Base-by-base conservation (phyloP, 2,113 vertebrate genomes). In the Petrocephalus zakoni region DNA sequence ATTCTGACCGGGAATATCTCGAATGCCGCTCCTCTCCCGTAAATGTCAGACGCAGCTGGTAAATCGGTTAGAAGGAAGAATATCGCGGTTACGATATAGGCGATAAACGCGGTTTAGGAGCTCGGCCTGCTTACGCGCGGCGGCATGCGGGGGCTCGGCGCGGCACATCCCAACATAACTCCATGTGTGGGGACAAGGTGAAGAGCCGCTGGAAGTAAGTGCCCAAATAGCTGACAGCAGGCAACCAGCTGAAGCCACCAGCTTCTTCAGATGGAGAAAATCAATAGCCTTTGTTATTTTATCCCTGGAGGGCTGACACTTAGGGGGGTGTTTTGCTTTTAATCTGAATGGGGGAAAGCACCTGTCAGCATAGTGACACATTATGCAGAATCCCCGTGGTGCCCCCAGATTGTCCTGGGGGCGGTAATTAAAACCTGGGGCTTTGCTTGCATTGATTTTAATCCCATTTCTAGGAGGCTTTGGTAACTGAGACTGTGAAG, bases 351-450 rank as follows among this genome's bases (percentile, higher is more conserved):
- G 88, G 87, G 89, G 61, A 89, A 89, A 89, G 88, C 89, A 90
- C 90, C 90, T 91, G 91, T 90, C 91, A 90, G 88, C 90, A 89
- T 89, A 84, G 83, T 88, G 90, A 88, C 87, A 88, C 58, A 88
- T 89, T 88, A 86, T 89, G 84, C 61, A 52, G 87, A 51, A 89
- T 88, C 86, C 89, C 87, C 55, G 42, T 68, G 89, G 90, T 87
- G 85, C n/a, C 83, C 64, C 87, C 64, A 85, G 81, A 64, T 90
- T 90, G 64, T 89, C 88, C 84, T 47, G 78, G 87, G 85, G 85
- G 75, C n/a, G 82, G 75, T 92, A 90, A 92, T 92, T 90, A 89
- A 89, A 88, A 56, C 68, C 87, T 49, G n/a, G 22, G 25, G 87
- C 88, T 72, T 75, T 89, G 72, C 86, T 88, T 82, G 55, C 87